phyloP scores from a whole-genome alignment of 2,888 invertebrate species.

The Diaprepes abbreviatus region DNA sequence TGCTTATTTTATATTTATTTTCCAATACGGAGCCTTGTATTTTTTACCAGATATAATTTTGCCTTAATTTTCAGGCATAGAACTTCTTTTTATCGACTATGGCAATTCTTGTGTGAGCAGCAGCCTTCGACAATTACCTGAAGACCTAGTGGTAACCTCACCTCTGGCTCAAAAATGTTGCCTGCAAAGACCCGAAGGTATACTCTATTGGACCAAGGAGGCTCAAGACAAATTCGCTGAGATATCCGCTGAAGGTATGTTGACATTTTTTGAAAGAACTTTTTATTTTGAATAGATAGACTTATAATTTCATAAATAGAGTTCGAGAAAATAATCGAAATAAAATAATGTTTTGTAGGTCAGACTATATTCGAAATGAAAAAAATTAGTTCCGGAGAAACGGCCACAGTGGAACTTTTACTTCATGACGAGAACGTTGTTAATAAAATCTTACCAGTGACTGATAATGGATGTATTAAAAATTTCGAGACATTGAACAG shows the following conservation, averaged over 20 bases:
- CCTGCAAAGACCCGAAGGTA: slow-evolving; percentile 69
- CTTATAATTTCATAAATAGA: no score
- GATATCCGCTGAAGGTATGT: slow-evolving; percentile 74
- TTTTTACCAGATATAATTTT: neutral
- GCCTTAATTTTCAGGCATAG: slow-evolving; percentile 58
- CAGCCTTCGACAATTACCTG: slow-evolving; percentile 74
- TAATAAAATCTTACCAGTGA: slow-evolving; percentile 69
- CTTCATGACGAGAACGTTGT: slow-evolving; percentile 76
- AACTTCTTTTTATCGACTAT: slow-evolving; percentile 78
- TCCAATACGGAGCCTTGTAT: neutral
- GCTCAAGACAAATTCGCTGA: slow-evolving; percentile 78
- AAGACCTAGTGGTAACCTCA: slow-evolving; percentile 71
- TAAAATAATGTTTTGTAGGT: slow-evolving; percentile 21
- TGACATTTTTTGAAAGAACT: no score
- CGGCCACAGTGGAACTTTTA: slow-evolving; percentile 75
- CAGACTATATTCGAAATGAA: slow-evolving; percentile 73
- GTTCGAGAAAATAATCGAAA: no score
- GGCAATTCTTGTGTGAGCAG: slow-evolving; percentile 77
- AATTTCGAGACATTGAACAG: slow-evolving; percentile 72
- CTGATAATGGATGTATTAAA: slow-evolving; percentile 71
- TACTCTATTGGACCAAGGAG: slow-evolving; percentile 74
- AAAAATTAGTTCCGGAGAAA: slow-evolving; percentile 77
- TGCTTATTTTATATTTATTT: no score
- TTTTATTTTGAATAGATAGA: no score
- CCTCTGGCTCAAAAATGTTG: slow-evolving; percentile 77